Evolutionary conservation across 2,797 vertebrate genomes (phyloP).

Genomic region (Synanceia verrucosa): DNA sequence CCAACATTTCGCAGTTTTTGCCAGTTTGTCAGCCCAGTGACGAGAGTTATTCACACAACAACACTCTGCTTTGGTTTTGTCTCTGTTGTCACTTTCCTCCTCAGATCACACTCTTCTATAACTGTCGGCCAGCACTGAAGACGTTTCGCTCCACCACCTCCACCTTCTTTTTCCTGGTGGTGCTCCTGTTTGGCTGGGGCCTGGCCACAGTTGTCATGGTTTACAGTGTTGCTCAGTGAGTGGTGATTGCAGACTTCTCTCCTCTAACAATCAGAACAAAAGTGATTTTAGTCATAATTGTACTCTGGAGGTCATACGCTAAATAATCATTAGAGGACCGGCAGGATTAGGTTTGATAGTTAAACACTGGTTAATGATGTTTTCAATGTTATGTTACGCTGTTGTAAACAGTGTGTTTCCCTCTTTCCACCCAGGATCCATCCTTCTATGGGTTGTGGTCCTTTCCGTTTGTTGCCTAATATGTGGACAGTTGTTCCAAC

Average conservation of each 20-base stretch:
- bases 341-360: not conserved
- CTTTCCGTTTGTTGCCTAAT: slow-evolving; percentile 79
- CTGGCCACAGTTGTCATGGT: slow-evolving; percentile 83
- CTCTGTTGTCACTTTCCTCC: not conserved
- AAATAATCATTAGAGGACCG: not conserved
- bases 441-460: slow-evolving; percentile 88
- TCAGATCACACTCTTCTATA: slow-evolving; percentile 86
- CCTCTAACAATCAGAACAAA: not conserved
- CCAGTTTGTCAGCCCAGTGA: not conserved
- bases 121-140: slow-evolving; percentile 86
- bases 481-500: slow-evolving; percentile 85
- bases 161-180: slow-evolving; percentile 87
- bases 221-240: slow-evolving; percentile 87
- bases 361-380: not conserved
- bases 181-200: slow-evolving; percentile 86
- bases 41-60: not conserved
- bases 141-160: slow-evolving; percentile 89
- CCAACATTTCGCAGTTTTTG: not conserved
- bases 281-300: not conserved
- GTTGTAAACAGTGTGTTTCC: not conserved
- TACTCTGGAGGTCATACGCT: not conserved
- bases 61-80: not conserved
- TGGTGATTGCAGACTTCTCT: slow-evolving; percentile 22
- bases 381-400: not conserved
- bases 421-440: slow-evolving; percentile 77